Evolutionary conservation across 2,888 invertebrate genomes (phyloP), one percentile per base, ranked within the genome.

Genomic region (Chloromyia formosa): DNA sequence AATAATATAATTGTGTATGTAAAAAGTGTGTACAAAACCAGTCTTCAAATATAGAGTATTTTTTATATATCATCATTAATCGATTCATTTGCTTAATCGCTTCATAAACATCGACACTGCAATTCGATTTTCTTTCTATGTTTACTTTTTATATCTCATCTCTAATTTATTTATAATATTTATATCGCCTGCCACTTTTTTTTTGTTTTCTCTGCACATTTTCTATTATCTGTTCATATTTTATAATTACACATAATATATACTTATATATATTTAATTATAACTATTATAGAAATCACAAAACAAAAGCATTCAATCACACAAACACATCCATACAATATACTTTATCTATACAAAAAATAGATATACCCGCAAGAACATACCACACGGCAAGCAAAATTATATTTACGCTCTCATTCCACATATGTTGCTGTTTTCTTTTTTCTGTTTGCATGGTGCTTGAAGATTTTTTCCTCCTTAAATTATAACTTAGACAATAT

Each of bases 1-100:
- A 23, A 61, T 73, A 73, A 73, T 73, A 69, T 69, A 60, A 60
- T 60, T 49, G 40, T 66, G 56, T 69, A 64, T 74, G 71, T 77
- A 74, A 75, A 81, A 82, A 81, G 82, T 82, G 81, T 81, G 79
- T 83, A 82, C 82, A 83, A 83, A 83, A 82, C 82, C 83, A 83
- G 83, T 83, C 83, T 83, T 83, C 81, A 81, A 82, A 82, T 81
- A 74, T 78, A 77, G 78, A 78, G 78, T 78, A 78, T 78, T 78
- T 77, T 35, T 72, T 76, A 35, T 35, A 35, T 61, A 68, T 69
- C 53, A 69, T 56, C 18, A 66, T 72, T 74, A 60, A 56, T 74
- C 58, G 72, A 54, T 16, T 62, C n/a, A 27, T 20, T 35, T 45
- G 12, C n/a, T 72, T 72, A 60, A 60, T 72, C 60, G 42, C n/a